Conservation (phyloP, 1,140 invertebrate species). For the Phortica variegata region DNA sequence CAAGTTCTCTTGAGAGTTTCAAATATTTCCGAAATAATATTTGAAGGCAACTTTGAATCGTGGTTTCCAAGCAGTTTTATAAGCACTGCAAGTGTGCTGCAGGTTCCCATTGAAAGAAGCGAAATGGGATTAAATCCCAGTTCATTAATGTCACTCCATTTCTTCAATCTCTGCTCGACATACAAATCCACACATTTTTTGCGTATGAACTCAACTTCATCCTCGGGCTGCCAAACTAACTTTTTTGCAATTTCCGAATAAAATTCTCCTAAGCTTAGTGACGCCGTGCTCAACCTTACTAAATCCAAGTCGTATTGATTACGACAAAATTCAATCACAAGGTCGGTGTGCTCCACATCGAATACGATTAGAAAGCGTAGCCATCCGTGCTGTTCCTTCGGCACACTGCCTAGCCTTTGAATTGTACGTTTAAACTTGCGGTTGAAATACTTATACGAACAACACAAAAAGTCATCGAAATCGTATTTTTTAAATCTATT, state of each 20-base stretch:
- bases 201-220: constrained; percentile 30
- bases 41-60: constrained; percentile 14
- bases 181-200: too few species aligned
- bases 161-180: too few species aligned
- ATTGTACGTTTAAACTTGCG: too few species aligned
- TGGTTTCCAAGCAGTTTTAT: constrained; percentile 20
- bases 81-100: too few species aligned
- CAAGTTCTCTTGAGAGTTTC: constrained; percentile 16
- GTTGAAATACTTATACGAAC: too few species aligned
- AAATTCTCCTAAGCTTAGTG: constrained; percentile 1
- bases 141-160: too few species aligned
- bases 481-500: not conserved
- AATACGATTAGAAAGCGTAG: constrained; percentile 26
- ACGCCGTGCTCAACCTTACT: not conserved
- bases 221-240: constrained; percentile 27
- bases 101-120: too few species aligned
- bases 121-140: not conserved
- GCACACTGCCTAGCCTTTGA: constrained; percentile 12
- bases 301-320: constrained; percentile 18
- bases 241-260: too few species aligned
- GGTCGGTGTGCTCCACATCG: not conserved
- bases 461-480: too few species aligned
- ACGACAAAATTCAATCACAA: constrained; percentile 18
- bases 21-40: constrained; percentile 3
- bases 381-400: constrained; percentile 27